phyloP scores from a whole-genome alignment of 2,888 invertebrate genomes.

The Nemurella pictetii region DNA sequence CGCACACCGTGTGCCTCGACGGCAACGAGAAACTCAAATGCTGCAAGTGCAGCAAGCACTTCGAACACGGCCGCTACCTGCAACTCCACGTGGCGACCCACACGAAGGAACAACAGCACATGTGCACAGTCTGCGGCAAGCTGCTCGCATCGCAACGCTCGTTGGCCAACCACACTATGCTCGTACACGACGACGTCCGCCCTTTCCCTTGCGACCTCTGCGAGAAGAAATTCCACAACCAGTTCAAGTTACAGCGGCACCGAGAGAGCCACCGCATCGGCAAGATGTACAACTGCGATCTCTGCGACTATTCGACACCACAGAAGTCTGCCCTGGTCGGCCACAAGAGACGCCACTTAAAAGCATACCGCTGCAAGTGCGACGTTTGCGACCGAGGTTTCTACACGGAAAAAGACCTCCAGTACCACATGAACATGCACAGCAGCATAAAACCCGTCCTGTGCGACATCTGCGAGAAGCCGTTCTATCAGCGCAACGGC shows the following conservation, averaged over 20 bases:
- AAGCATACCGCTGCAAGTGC: slow-evolving; percentile 47
- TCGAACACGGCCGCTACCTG: neutral
- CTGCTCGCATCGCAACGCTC: slow-evolving; percentile 21
- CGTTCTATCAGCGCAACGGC: slow-evolving; percentile 35
- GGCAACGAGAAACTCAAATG: neutral
- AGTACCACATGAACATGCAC: slow-evolving; percentile 50
- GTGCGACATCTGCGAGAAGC: slow-evolving; percentile 39
- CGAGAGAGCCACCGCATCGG: slow-evolving; percentile 49
- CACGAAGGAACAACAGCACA: neutral
- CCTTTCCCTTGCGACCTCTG: slow-evolving; percentile 52
- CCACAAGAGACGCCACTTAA: slow-evolving; percentile 51
- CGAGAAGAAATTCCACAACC: slow-evolving; percentile 51
- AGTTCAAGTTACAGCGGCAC: slow-evolving; percentile 50
- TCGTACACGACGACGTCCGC: slow-evolving; percentile 41
- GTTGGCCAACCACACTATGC: slow-evolving; percentile 21
- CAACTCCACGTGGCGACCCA: slow-evolving; percentile 8
- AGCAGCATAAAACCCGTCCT: slow-evolving; percentile 32
- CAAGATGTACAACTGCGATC: slow-evolving; percentile 47
- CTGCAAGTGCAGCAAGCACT: neutral
- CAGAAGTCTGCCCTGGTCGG: slow-evolving; percentile 49
- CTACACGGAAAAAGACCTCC: slow-evolving; percentile 47
- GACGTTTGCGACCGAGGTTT: slow-evolving; percentile 61
- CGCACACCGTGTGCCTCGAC: neutral
- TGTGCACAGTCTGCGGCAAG: slow-evolving; percentile 34
- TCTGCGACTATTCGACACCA: slow-evolving; percentile 48